These are phyloP conservation scores for Platycnemis pennipes DNA, from an alignment of 2,888 invertebrate genomes.

Conservation along the genomic window DNA sequence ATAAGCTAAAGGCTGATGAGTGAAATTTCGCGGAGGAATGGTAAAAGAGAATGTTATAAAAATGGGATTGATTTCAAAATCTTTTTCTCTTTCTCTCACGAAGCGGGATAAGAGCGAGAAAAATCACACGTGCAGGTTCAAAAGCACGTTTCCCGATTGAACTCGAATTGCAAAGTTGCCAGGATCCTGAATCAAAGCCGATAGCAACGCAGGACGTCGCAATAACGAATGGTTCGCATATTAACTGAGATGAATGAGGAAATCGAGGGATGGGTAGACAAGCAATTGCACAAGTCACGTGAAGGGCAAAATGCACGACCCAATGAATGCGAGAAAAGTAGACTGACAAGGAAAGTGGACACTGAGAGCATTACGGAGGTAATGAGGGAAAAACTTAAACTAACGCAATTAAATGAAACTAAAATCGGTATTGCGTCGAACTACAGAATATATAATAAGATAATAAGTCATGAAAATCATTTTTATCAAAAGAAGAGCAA, in stretches of 20 bases:
- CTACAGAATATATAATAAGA: too few relatives aligned
- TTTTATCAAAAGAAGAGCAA: too few relatives aligned
- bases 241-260: slow-evolving; percentile 12
- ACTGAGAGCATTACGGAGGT: neutral
- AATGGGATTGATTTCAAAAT: too few relatives aligned
- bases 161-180: neutral
- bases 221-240: slow-evolving; percentile 13
- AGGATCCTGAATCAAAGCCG: slow-evolving; percentile 20
- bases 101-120: too few relatives aligned
- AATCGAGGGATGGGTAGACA: neutral
- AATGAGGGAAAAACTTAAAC: too few relatives aligned
- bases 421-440: too few relatives aligned
- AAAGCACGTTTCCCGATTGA: neutral
- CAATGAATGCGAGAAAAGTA: neutral
- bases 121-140: neutral
- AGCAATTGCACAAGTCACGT: neutral
- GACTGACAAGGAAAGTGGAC: neutral
- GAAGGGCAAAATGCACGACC: neutral
- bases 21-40: too few relatives aligned
- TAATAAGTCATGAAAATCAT: too few relatives aligned
- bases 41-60: too few relatives aligned
- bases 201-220: neutral
- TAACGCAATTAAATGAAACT: too few relatives aligned
- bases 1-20: too few relatives aligned
- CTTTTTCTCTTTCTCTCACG: too few relatives aligned